Conservation (phyloP, 2,113 vertebrate species). For the Phoenicopterus ruber region DNA sequence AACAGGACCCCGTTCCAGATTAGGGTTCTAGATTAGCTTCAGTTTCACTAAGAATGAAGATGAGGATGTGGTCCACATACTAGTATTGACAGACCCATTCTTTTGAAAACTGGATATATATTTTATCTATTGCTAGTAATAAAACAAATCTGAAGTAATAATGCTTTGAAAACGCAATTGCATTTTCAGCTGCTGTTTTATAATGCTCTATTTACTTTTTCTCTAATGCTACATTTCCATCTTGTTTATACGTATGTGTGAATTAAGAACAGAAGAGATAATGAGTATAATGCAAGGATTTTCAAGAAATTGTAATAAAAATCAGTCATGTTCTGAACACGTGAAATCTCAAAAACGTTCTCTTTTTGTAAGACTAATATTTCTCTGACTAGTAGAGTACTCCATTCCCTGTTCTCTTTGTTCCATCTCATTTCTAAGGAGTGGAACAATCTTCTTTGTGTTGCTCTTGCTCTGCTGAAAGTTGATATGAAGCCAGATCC, state of each 20-base stretch:
- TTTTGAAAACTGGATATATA: neutral
- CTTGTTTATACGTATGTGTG: neutral
- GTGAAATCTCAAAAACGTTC: neutral
- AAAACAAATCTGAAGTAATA: neutral
- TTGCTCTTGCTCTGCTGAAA: neutral
- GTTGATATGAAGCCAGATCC: neutral
- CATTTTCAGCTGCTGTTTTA: neutral
- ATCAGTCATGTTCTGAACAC: neutral
- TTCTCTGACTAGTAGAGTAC: neutral
- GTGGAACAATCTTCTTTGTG: neutral
- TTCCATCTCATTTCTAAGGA: neutral
- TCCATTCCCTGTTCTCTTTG: neutral
- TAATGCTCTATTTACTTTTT: neutral
- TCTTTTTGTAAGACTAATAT: neutral
- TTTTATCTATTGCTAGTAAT: neutral
- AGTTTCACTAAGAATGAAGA: neutral
- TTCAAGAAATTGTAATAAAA: neutral
- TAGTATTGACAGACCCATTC: neutral
- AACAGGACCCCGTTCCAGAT: accelerated
- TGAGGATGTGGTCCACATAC: neutral
- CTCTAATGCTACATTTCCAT: neutral
- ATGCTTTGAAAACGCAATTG: neutral
- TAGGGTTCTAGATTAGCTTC: neutral
- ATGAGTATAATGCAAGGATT: neutral
- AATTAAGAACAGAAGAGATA: neutral